Percentiles rank a stretch among this genome's conserved stretches.
Conservation (phyloP, 2,888 invertebrate genomes). For the Epiblema foenella region DNA sequence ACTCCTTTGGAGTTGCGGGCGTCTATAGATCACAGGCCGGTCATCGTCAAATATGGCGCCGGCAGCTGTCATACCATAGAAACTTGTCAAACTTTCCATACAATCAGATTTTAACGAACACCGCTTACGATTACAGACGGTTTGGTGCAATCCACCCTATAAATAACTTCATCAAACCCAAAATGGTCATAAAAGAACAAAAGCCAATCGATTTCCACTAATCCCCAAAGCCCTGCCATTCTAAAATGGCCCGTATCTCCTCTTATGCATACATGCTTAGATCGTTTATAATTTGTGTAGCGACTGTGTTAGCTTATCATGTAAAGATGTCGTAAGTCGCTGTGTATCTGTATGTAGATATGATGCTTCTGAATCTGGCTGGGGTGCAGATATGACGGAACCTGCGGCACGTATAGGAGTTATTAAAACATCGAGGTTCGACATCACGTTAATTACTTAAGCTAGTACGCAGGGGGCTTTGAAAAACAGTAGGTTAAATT, state of each 20-base stretch:
- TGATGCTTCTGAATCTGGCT: neutral
- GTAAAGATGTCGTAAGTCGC: neutral
- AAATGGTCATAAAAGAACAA: constrained; percentile 31
- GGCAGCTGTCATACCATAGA: too few relatives aligned
- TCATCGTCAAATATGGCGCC: too few relatives aligned
- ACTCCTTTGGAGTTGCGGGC: too few relatives aligned
- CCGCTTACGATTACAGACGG: too few relatives aligned
- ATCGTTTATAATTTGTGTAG: constrained; percentile 38
- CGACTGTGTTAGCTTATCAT: neutral
- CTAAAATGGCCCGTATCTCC: constrained; percentile 6
- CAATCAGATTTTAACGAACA: too few relatives aligned
- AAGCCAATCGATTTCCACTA: constrained; percentile 33
- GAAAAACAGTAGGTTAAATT: constrained; percentile 23
- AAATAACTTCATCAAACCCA: neutral
- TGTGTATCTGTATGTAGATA: neutral
- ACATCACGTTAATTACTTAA: constrained; percentile 75
- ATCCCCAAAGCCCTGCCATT: constrained; percentile 20
- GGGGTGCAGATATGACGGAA: constrained; percentile 50
- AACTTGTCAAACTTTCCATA: too few relatives aligned
- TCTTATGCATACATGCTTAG: neutral
- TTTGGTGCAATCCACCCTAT: neutral
- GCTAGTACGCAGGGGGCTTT: constrained; percentile 44
- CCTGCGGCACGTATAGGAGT: constrained; percentile 51
- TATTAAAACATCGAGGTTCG: constrained; percentile 71
- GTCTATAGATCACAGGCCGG: too few relatives aligned